Conservation (phyloP, 1,140 invertebrate genomes). For the Penaeus vannamei region DNA sequence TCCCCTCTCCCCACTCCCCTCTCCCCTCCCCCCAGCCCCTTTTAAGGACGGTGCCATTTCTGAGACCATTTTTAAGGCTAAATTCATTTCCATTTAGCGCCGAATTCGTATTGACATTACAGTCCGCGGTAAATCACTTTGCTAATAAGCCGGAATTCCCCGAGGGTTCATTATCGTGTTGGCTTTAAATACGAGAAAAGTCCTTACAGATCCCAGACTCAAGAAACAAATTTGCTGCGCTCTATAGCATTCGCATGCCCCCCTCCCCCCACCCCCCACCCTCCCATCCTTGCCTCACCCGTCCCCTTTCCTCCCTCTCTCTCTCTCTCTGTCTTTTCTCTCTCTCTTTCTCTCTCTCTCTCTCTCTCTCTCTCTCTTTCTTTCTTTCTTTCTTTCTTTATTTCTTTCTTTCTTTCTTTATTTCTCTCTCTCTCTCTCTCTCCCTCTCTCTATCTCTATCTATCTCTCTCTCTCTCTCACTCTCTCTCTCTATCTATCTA, state of each 20-base stretch:
- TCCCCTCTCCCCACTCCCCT: too few species aligned
- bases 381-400: too few species aligned
- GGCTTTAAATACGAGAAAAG: conserved; percentile 20
- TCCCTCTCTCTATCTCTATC: neutral
- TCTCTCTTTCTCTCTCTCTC: too few species aligned
- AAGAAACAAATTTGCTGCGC: conserved; percentile 32
- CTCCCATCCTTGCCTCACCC: neutral
- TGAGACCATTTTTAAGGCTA: conserved; percentile 36
- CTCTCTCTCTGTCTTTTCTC: conserved; percentile 20
- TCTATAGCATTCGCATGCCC: neutral
- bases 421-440: too few species aligned
- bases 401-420: too few species aligned
- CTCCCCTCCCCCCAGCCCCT: neutral
- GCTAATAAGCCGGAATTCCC: conserved; percentile 48
- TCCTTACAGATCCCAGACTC: conserved; percentile 8
- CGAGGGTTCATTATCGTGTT: conserved; percentile 35
- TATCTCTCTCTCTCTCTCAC: neutral
- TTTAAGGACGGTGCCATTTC: neutral
- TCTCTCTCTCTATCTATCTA: neutral
- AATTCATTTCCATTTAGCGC: conserved; percentile 43
- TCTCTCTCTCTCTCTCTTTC: too few species aligned
- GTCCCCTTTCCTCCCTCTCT: neutral
- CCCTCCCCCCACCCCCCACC: neutral
- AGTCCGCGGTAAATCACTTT: conserved; percentile 35
- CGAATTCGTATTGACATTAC: conserved; percentile 40